phyloP scores from a whole-genome alignment of 2,888 invertebrate species.

The Diarsia mendica region DNA sequence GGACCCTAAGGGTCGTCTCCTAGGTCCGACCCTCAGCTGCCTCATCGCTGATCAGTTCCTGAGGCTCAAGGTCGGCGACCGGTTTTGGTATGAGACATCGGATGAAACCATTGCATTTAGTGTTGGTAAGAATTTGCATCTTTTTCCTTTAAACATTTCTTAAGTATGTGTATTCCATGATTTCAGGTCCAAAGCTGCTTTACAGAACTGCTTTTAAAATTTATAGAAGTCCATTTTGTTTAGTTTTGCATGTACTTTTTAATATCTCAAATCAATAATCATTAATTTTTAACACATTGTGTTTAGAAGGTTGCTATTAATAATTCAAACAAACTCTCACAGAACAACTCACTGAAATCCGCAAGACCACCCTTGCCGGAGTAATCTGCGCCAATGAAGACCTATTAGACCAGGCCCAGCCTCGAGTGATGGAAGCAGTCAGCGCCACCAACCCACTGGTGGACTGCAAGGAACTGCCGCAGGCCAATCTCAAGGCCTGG shows the following conservation, averaged over 20 bases:
- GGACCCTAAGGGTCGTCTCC: constrained; percentile 92
- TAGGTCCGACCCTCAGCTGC: constrained; percentile 96
- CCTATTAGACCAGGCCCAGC: constrained; percentile 91
- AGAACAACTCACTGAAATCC: constrained; percentile 95
- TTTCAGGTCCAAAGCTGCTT: background rate
- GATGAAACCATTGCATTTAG: constrained; percentile 92
- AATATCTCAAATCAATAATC: background rate
- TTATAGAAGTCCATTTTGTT: background rate
- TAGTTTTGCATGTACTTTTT: background rate
- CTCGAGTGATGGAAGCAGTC: constrained; percentile 92
- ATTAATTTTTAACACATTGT: background rate
- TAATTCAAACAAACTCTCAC: constrained; percentile 32
- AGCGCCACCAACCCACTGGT: constrained; percentile 91
- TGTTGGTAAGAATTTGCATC: constrained; percentile 85
- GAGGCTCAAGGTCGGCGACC: constrained; percentile 94
- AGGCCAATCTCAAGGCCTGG: constrained; percentile 91
- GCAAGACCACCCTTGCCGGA: constrained; percentile 93
- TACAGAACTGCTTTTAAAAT: too few relatives aligned
- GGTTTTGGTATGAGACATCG: constrained; percentile 96
- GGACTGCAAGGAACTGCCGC: constrained; percentile 91
- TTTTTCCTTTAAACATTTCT: background rate
- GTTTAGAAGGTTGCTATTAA: background rate
- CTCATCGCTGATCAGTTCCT: constrained; percentile 96
- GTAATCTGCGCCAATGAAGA: constrained; percentile 95
- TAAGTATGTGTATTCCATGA: background rate